These are phyloP conservation scores for Ormyrus nitidulus DNA, from an alignment of 2,888 invertebrate genomes.

Conservation along the genomic window DNA sequence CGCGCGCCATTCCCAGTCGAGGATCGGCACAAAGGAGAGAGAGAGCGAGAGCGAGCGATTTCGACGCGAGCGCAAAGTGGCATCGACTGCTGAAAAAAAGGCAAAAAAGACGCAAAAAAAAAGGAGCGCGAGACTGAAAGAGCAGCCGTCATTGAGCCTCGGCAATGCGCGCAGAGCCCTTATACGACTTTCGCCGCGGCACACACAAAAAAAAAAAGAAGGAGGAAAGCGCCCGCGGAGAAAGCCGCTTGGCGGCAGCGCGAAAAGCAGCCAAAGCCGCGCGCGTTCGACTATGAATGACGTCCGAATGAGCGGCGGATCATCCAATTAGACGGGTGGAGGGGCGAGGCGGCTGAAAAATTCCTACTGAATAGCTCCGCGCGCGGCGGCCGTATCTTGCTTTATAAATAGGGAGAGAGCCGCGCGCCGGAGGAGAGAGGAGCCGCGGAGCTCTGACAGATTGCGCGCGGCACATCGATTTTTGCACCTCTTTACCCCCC, in stretches of 20 bases:
- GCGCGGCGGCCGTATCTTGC: neutral
- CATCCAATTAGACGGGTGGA: conserved; percentile 46
- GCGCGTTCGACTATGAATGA: conserved; percentile 29
- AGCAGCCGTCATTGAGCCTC: conserved; percentile 26
- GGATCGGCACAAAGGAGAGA: neutral
- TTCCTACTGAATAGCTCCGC: neutral
- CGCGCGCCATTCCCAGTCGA: neutral
- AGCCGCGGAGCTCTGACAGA: conserved; percentile 29
- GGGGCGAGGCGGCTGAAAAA: conserved; percentile 4
- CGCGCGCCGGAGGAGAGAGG: neutral
- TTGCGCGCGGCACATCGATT: conserved; percentile 46
- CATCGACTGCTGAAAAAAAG: too few relatives aligned
- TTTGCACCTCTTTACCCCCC: neutral
- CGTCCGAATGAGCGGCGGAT: conserved; percentile 45
- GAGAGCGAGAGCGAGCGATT: neutral
- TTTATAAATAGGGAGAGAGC: conserved; percentile 34
- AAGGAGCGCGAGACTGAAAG: conserved; percentile 27
- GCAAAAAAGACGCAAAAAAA: too few relatives aligned
- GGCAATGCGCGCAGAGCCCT: conserved; percentile 19
- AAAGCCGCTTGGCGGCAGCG: neutral
- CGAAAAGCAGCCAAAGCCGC: neutral
- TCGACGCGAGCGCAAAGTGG: neutral
- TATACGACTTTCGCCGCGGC: too few relatives aligned
- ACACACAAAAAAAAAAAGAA: neutral
- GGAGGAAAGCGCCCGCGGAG: neutral